A percentile compares a stretch with the other conserved stretches of the same genome.
These are phyloP conservation scores for Loripinus fragilis DNA, from an alignment of 2,888 invertebrate genomes.

Conservation along the genomic window DNA sequence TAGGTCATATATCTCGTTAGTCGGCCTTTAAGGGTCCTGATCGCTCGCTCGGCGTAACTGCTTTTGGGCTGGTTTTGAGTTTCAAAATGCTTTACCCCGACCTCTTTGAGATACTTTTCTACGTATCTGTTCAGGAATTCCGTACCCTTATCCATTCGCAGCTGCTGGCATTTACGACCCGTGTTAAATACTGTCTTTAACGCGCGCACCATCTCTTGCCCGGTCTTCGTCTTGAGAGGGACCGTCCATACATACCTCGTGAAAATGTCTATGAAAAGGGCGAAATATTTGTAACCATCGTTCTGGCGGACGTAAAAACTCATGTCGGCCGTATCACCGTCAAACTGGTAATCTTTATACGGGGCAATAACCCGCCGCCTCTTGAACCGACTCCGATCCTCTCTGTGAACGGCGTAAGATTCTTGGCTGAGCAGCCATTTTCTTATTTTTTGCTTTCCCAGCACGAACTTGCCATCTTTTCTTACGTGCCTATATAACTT, in stretches of 20 bases:
- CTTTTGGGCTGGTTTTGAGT: too few species aligned
- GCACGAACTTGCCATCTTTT: too few species aligned
- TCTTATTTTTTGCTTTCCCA: too few species aligned
- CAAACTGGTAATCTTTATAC: constrained; percentile 50
- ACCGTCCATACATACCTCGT: constrained; percentile 38
- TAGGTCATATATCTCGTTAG: constrained; percentile 43
- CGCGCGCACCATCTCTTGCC: constrained; percentile 36
- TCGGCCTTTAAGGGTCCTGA: constrained; percentile 43
- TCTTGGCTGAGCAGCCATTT: constrained; percentile 58
- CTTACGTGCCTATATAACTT: too few species aligned
- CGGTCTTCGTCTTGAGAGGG: constrained; percentile 35
- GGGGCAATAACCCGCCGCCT: constrained; percentile 41
- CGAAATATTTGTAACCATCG: constrained; percentile 46
- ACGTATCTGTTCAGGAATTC: constrained; percentile 44
- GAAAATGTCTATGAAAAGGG: constrained; percentile 43
- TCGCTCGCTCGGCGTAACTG: constrained; percentile 29
- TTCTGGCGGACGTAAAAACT: constrained; percentile 37
- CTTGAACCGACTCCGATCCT: too few species aligned
- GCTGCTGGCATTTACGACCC: constrained; percentile 24
- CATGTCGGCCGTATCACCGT: constrained; percentile 52
- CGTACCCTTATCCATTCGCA: constrained; percentile 40
- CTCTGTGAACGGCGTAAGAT: constrained; percentile 40
- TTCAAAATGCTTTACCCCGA: constrained; percentile 29
- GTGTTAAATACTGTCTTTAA: constrained; percentile 33
- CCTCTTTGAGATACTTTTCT: constrained; percentile 29